These are phyloP conservation scores for Staurois parvus DNA, from an alignment of 2,797 vertebrate genomes.

Conservation along the genomic window DNA sequence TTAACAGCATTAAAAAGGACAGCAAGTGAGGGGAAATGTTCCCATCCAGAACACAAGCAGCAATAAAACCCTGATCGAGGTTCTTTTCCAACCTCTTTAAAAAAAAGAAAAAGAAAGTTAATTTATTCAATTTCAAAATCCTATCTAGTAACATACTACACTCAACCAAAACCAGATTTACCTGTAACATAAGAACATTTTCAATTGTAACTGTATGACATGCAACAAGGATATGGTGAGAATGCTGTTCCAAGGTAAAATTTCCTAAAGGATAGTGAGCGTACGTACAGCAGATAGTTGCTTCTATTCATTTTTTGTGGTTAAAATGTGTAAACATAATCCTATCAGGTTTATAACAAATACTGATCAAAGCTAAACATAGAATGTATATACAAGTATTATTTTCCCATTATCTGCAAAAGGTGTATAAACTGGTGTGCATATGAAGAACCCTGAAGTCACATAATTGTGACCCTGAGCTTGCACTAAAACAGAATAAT, in stretches of 20 bases:
- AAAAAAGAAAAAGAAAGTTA: too few species aligned
- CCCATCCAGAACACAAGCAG: too few species aligned
- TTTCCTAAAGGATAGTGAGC: neutral
- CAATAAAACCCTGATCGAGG: too few species aligned
- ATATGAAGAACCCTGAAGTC: neutral
- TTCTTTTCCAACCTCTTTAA: too few species aligned
- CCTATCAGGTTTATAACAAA: neutral
- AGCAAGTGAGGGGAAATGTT: too few species aligned
- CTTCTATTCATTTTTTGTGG: neutral
- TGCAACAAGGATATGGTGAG: neutral
- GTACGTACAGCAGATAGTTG: neutral
- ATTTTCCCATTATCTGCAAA: too few species aligned
- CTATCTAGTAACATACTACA: neutral
- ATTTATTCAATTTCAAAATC: neutral
- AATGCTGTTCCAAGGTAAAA: neutral
- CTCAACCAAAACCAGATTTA: neutral
- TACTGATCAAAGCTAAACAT: neutral
- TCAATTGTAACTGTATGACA: neutral
- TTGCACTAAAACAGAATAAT: neutral
- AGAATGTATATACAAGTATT: neutral
- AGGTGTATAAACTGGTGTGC: too few species aligned
- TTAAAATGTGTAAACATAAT: neutral
- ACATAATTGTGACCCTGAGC: too few species aligned
- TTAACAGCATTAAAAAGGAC: too few species aligned
- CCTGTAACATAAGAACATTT: neutral